Conservation (phyloP, 2,888 invertebrate genomes). For the Pachymerium ferrugineum region DNA sequence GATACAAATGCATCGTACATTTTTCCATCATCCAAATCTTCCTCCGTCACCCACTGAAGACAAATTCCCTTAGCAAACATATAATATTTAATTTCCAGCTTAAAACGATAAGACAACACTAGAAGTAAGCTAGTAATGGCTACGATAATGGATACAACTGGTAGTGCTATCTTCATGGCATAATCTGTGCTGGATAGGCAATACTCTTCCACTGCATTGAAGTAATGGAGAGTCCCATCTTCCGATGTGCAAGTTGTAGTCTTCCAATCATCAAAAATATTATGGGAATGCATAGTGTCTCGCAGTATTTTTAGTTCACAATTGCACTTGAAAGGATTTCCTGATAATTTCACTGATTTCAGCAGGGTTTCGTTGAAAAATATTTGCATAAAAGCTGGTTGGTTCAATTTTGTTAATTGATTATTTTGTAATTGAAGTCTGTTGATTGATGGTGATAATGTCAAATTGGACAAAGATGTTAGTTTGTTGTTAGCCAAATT, state of each 20-base stretch:
- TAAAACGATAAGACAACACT: background rate
- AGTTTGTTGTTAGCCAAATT: background rate
- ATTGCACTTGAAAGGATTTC: background rate
- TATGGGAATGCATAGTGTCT: background rate
- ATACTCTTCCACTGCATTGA: background rate
- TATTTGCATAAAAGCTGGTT: background rate
- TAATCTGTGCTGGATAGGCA: background rate
- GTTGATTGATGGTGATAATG: background rate
- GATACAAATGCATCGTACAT: background rate
- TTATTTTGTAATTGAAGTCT: background rate
- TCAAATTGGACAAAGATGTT: background rate
- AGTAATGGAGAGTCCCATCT: background rate
- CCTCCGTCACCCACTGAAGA: background rate
- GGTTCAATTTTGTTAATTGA: background rate
- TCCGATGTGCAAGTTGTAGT: background rate
- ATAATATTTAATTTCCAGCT: background rate
- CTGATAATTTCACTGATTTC: background rate
- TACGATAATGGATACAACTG: background rate
- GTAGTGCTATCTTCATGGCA: background rate
- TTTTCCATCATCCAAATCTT: background rate
- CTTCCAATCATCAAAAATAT: background rate
- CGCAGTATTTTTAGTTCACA: background rate
- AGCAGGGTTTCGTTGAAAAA: background rate
- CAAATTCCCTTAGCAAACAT: background rate
- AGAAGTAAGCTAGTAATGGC: background rate